Percentiles rank a stretch among this genome's conserved stretches.
Conservation (phyloP, 2,113 vertebrate species). For the Salminus brasiliensis region DNA sequence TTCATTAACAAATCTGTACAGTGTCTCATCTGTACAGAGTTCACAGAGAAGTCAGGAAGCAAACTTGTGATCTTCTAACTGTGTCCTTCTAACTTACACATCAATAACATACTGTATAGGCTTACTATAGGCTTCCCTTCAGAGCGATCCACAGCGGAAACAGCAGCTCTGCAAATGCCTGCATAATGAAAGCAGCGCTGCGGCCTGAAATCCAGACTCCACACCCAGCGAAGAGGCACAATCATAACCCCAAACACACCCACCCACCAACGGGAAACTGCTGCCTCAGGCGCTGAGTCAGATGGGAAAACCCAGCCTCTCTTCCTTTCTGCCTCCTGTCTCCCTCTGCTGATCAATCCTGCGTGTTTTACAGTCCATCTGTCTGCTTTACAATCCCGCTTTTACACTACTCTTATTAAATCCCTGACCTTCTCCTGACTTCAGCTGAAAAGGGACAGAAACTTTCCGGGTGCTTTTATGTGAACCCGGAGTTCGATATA, state of each 20-base stretch:
- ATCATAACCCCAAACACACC: neutral
- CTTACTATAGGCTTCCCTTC: neutral
- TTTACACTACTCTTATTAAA: neutral
- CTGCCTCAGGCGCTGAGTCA: constrained; percentile 12
- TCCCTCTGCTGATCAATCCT: neutral
- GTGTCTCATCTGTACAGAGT: no score
- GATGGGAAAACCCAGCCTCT: neutral
- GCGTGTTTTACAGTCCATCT: neutral
- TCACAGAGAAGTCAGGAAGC: no score
- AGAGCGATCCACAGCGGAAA: neutral
- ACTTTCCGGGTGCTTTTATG: neutral
- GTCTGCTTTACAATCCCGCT: neutral
- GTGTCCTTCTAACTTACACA: no score
- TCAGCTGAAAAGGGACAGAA: neutral
- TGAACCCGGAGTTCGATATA: neutral
- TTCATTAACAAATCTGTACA: no score
- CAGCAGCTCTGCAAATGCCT: neutral
- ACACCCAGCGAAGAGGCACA: constrained; percentile 19
- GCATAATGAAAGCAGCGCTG: neutral
- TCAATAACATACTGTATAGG: no score
- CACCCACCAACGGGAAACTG: neutral
- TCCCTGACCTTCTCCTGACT: neutral
- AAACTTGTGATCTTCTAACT: no score
- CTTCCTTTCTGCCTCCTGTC: constrained; percentile 6
- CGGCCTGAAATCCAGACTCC: neutral